Evolutionary conservation across 2,797 vertebrate genomes (phyloP), one percentile per base, ranked within the genome.

Genomic region (Antrozous pallidus): DNA sequence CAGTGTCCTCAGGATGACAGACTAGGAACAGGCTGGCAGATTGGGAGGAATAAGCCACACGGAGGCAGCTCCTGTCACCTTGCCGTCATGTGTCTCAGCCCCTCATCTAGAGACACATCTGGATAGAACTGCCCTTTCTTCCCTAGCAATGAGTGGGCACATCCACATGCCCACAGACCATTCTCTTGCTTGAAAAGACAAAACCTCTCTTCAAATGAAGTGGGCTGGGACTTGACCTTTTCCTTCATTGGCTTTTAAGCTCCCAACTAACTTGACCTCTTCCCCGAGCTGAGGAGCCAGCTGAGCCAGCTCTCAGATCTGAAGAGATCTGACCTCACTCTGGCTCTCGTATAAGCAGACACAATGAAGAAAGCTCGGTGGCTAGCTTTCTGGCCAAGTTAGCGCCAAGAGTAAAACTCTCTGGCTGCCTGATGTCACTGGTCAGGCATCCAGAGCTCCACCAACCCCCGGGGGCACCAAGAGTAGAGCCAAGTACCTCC

Each of bases 291-390:
- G 71, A 93, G 67, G 90, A 94, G 71, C 77, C 1, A 4, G 31
- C n/a, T 69, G 92, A 95, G 95, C 92, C 16, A 28, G 63, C 83
- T 84, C 93, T 95, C 79, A 94, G 95, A 97, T 97, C 83, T 92
- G 74, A 69, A 96, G 94, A 92, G 89, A 79, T 73, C 95, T 6
- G 84, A 96, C 92, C 97, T 94, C 31, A 95, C 96, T 92, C 42
- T 80, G 87, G 95, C 67, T 97, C 92, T 97, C 94, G 94, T 95
- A 95, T 88, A 84, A 81, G 75, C 5, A 97, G 93, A 78, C 93
- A 94, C 97, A 95, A 95, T 89, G 51, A 93, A 97, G 95, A 91
- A 96, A 96, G 67, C 92, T 80, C 47, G 0, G 58, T 58, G 81
- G 91, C 90, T 87, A 97, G 86, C 58, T 61, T 61, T 61, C 58